phyloP scores from a whole-genome alignment of 2,888 invertebrate genomes.

The Digitonthophagus gazella region DNA sequence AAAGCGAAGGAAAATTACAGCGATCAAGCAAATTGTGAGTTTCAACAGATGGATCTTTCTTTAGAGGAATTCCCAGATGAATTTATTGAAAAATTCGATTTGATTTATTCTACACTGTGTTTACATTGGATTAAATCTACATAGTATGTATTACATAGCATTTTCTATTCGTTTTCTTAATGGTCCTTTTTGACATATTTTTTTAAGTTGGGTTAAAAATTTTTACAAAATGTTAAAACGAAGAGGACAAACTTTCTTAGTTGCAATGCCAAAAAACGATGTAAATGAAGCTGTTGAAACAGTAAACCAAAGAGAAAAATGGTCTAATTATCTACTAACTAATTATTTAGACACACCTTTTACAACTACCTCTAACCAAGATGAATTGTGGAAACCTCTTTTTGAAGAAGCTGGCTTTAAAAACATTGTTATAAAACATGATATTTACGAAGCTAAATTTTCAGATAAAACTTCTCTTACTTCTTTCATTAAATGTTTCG shows the following conservation, averaged over 20 bases:
- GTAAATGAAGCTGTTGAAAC: neutral
- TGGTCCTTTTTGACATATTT: no score
- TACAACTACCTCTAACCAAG: neutral
- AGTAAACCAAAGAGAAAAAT: neutral
- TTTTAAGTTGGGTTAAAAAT: neutral
- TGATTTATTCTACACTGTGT: neutral
- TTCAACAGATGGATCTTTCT: neutral
- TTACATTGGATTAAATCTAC: neutral
- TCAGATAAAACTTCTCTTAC: neutral
- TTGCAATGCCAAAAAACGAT: neutral
- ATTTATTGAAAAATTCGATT: neutral
- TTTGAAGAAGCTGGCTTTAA: neutral
- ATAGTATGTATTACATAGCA: neutral
- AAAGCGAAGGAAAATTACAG: neutral
- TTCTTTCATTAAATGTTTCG: neutral
- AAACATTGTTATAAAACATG: neutral
- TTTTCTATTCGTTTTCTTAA: no score
- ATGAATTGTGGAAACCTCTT: neutral
- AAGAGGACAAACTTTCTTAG: neutral
- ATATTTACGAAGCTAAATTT: neutral
- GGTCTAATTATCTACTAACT: neutral
- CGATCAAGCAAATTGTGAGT: neutral
- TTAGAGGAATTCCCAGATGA: neutral
- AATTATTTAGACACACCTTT: neutral
- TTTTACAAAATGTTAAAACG: neutral